Evolutionary conservation across 2,888 invertebrate species (phyloP).

Genomic region (Cephus pygmeus): DNA sequence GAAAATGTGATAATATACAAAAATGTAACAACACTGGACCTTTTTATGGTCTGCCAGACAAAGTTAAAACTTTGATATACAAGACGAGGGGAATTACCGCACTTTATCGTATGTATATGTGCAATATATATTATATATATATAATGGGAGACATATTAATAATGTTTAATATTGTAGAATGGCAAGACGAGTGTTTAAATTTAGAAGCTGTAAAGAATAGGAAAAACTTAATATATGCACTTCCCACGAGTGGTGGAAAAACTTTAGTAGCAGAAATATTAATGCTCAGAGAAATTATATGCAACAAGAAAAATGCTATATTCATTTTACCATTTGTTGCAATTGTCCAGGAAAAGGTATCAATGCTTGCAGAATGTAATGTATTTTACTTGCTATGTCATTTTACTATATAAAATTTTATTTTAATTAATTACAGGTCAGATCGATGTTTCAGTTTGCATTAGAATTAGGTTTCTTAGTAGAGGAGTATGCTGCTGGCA

Average conservation of each 20-base stretch:
- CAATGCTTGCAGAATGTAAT: background rate
- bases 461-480: slow-evolving; percentile 87
- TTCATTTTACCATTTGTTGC: slow-evolving; percentile 95
- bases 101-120: slow-evolving; percentile 78
- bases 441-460: slow-evolving; percentile 87
- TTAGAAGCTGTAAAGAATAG: slow-evolving; percentile 78
- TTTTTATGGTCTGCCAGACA: slow-evolving; percentile 85
- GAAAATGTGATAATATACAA: background rate
- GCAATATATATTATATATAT: background rate
- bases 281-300: slow-evolving; percentile 87
- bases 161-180: slow-evolving; percentile 72
- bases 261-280: slow-evolving; percentile 96
- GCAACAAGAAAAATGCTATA: slow-evolving; percentile 83
- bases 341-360: slow-evolving; percentile 96
- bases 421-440: slow-evolving; percentile 71
- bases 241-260: slow-evolving; percentile 98
- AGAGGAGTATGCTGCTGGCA: slow-evolving; percentile 95
- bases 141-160: background rate
- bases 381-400: background rate
- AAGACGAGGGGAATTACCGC: slow-evolving; percentile 81
- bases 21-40: slow-evolving; percentile 57
- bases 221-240: slow-evolving; percentile 88
- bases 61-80: slow-evolving; percentile 77
- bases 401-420: slow-evolving; percentile 8
- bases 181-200: slow-evolving; percentile 93